Base-by-base conservation (phyloP, 2,113 vertebrate genomes). In the Micronisus gabar region DNA sequence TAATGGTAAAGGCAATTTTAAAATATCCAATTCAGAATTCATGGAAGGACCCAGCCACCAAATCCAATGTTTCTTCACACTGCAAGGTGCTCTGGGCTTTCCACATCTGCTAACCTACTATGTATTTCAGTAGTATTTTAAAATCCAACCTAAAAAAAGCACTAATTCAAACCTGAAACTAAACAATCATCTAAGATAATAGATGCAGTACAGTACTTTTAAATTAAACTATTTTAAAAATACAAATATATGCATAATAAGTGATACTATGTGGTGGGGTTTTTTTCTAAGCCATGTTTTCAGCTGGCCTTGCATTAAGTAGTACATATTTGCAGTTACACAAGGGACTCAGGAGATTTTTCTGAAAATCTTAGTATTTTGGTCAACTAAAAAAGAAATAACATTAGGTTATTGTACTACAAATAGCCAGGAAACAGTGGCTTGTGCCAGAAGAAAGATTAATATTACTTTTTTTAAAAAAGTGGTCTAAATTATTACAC, bases 381-480 rank as follows among this genome's bases (percentile, higher is more conserved):
- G 86, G 75, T 88, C 91, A 95, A 95, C 63, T 75, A 32, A 86
- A 67, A 91, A 86, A 86, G 65, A 85, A 93, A 32, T 56, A 67
- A 40, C 3, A 40, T 65, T 34, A 79, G 95, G 45, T 81, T 95
- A 25, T 41, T 68, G 14, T 40, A 43, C n/a, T 71, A 78, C 78
- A 94, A 92, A 62, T 30, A 94, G 79, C 87, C 79, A 95, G 73
- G 86, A 79, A 86, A 86, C 68, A 81, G 14, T 36, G 36, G 68
- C 67, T 74, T 68, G 76, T 86, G 87, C 85, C 95, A 96, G 91
- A 70, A 94, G 94, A 96, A 70, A 94, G 94, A 96, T 74, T 80
- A 56, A 38, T 52, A 88, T 50, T 89, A 29, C 88, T 88, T 91
- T 88, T 93, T 21, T 62, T 83, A 93, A 58, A 81, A 88, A 73